phyloP scores from a whole-genome alignment of 2,113 vertebrate genomes.

The Mus spicilegus region DNA sequence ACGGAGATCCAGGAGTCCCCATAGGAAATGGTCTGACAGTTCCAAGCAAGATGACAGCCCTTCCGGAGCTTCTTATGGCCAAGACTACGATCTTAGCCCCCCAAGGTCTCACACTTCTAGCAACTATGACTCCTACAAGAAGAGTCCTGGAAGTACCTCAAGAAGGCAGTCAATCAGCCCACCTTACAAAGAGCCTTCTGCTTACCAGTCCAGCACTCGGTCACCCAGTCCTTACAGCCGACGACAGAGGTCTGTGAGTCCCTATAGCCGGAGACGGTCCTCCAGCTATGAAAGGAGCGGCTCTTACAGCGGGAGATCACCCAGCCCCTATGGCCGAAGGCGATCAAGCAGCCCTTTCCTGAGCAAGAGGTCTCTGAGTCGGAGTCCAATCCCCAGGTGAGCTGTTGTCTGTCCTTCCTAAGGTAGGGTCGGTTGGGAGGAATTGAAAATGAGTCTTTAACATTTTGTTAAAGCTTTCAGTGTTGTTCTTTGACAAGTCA shows the following conservation, averaged over 20 bases:
- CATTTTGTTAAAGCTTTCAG: not conserved
- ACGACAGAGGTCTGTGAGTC: slow-evolving; percentile 94
- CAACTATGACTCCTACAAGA: slow-evolving; percentile 89
- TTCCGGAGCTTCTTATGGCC: slow-evolving; percentile 88
- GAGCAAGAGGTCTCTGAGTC: slow-evolving; percentile 94
- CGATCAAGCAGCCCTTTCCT: slow-evolving; percentile 95
- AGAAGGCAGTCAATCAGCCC: slow-evolving; percentile 91
- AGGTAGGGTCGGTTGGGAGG: not conserved
- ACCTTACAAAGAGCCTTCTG: slow-evolving; percentile 92
- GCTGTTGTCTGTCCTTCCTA: slow-evolving; percentile 58
- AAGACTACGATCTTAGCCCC: slow-evolving; percentile 92
- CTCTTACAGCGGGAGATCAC: slow-evolving; percentile 89
- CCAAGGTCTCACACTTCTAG: slow-evolving; percentile 88
- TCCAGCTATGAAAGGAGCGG: slow-evolving; percentile 97
- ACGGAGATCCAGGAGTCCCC: slow-evolving; percentile 90
- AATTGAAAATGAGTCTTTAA: not conserved
- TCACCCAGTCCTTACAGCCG: slow-evolving; percentile 90
- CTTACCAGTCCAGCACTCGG: slow-evolving; percentile 87
- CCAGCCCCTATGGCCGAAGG: slow-evolving; percentile 91
- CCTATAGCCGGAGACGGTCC: slow-evolving; percentile 91
- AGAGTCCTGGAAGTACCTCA: slow-evolving; percentile 85
- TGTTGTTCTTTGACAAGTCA: not conserved
- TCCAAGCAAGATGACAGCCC: slow-evolving; percentile 93
- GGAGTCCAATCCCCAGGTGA: slow-evolving; percentile 95
- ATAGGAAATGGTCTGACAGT: slow-evolving; percentile 90